phyloP scores from a whole-genome alignment of 2,113 vertebrate genomes.

The Lophius piscatorius region DNA sequence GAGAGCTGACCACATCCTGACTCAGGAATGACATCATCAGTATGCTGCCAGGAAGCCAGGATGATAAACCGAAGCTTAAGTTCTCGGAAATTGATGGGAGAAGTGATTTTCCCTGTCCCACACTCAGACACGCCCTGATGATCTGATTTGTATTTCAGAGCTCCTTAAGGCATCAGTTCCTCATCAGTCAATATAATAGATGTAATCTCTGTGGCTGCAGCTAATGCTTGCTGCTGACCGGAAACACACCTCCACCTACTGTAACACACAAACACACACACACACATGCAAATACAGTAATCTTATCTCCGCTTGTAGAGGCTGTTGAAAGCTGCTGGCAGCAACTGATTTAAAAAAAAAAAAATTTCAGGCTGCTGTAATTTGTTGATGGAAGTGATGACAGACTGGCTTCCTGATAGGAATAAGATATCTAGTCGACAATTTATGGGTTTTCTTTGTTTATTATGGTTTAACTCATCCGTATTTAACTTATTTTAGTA shows the following conservation, averaged over 20 bases:
- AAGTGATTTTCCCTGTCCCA: constrained; percentile 5
- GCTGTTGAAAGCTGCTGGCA: not conserved
- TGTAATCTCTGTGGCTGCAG: constrained; percentile 10
- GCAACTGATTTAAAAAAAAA: not conserved
- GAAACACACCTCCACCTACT: not conserved
- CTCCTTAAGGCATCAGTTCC: constrained; percentile 2
- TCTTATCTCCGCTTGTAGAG: not conserved
- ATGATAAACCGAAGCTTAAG: constrained; percentile 20
- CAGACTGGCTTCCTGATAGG: too few relatives aligned
- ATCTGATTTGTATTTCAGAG: not conserved
- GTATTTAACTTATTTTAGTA: too few relatives aligned
- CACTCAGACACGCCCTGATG: constrained; percentile 20
- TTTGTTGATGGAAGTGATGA: constrained; percentile 5
- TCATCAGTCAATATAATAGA: constrained; percentile 19
- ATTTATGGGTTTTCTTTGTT: too few relatives aligned
- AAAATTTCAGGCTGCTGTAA: not conserved
- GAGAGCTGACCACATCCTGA: constrained; percentile 31
- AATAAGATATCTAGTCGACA: too few relatives aligned
- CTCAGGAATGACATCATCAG: constrained; percentile 14
- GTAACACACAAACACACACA: not conserved
- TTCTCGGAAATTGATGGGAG: constrained; percentile 42
- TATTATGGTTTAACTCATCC: too few relatives aligned
- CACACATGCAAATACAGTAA: not conserved
- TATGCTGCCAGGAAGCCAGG: constrained; percentile 42
- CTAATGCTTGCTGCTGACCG: not conserved